Conservation (phyloP, 2,888 invertebrate genomes). For the Troglohyphantes excavatus region DNA sequence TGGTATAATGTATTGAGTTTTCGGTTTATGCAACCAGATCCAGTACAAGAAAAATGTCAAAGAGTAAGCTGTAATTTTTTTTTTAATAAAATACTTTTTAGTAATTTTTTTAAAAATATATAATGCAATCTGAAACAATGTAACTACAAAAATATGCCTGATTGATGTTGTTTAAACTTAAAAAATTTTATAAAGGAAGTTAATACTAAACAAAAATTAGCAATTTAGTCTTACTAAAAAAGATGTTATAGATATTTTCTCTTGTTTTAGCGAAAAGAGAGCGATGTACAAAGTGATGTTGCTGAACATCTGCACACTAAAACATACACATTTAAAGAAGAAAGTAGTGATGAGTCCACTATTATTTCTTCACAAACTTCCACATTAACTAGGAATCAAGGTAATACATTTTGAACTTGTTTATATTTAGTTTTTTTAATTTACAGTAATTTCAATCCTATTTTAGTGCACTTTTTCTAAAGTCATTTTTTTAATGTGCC, state of each 20-base stretch:
- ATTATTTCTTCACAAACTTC: conserved; percentile 98
- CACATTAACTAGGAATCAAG: conserved; percentile 92
- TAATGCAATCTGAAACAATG: no score
- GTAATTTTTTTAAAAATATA: no score
- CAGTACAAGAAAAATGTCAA: conserved; percentile 58
- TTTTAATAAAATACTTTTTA: no score
- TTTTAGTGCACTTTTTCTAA: no score
- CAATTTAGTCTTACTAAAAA: no score
- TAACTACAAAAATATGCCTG: no score
- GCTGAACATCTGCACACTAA: conserved; percentile 70
- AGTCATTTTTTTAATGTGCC: no score
- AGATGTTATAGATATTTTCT: neutral
- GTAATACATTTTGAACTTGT: conserved; percentile 74
- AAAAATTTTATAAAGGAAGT: no score
- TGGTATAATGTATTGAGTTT: conserved; percentile 98
- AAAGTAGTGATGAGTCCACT: conserved; percentile 97
- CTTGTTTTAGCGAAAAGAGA: conserved; percentile 51
- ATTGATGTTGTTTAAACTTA: no score
- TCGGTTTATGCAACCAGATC: conserved; percentile 87
- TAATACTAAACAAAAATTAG: no score
- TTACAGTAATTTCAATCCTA: conserved; percentile 57
- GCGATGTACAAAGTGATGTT: conserved; percentile 61
- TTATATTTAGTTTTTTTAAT: neutral
- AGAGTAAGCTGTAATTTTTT: conserved; percentile 52
- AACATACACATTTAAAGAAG: conserved; percentile 86